Conservation (phyloP, 2,113 vertebrate species). For the Echinops telfairi region DNA sequence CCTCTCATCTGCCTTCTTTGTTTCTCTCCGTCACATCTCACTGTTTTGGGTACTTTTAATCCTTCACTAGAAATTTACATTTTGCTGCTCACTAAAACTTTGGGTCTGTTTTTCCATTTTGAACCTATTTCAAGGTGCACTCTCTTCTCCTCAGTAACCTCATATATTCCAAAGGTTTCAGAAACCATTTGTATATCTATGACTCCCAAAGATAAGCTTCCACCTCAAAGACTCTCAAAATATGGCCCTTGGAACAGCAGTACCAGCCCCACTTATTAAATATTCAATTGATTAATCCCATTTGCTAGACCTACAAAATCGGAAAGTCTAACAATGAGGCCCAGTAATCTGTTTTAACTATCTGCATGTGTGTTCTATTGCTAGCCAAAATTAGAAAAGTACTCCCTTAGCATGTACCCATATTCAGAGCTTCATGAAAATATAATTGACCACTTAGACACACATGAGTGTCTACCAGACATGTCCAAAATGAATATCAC, state of each 20-base stretch:
- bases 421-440: neutral
- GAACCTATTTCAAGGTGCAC: neutral
- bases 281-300: neutral
- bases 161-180: neutral
- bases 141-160: neutral
- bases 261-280: neutral
- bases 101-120: neutral
- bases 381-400: neutral
- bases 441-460: neutral
- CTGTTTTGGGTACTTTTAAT: neutral
- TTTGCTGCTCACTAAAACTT: constrained; percentile 19
- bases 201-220: neutral
- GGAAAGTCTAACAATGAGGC: neutral
- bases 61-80: neutral
- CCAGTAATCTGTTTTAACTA: neutral
- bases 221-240: neutral
- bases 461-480: neutral
- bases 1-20: neutral
- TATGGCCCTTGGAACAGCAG: neutral
- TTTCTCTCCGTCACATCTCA: neutral
- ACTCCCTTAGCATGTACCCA: neutral
- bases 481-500: neutral
- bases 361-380: neutral
- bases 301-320: neutral
- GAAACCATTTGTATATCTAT: neutral